These are phyloP conservation scores for Strigamia crassipes DNA, from an alignment of 2,888 invertebrate genomes.

Conservation along the genomic window DNA sequence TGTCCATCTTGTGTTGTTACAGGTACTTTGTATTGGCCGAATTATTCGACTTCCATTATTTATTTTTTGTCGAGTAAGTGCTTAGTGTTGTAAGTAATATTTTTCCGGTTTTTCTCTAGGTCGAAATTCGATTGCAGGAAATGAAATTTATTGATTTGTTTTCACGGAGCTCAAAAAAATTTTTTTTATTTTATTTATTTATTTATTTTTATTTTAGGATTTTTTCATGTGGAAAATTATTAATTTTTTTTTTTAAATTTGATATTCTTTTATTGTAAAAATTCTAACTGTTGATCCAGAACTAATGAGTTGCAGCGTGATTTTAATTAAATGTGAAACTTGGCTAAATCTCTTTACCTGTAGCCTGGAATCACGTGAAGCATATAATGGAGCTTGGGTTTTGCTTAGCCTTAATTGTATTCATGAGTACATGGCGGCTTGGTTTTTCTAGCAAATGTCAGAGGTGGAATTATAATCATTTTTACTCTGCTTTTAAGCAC, in stretches of 20 bases:
- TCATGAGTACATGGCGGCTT: too few relatives aligned
- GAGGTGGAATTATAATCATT: too few relatives aligned
- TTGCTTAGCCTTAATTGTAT: too few relatives aligned
- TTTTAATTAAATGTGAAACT: too few relatives aligned
- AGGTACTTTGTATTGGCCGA: conserved; percentile 28
- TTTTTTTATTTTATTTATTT: background rate
- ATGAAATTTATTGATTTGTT: conserved; percentile 22
- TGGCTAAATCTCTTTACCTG: too few relatives aligned
- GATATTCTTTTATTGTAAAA: background rate
- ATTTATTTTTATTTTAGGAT: too few relatives aligned
- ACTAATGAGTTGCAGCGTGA: too few relatives aligned
- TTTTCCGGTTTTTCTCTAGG: background rate
- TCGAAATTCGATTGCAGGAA: background rate
- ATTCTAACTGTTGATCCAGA: too few relatives aligned
- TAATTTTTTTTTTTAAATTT: background rate
- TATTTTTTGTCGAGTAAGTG: background rate
- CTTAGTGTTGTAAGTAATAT: background rate
- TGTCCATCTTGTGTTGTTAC: conserved; percentile 47
- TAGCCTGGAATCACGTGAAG: background rate
- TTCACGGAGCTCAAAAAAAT: background rate
- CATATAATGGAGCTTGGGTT: too few relatives aligned
- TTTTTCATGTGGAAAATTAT: background rate
- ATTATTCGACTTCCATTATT: background rate
- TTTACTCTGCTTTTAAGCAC: too few relatives aligned
- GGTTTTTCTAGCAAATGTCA: too few relatives aligned